A percentile compares a stretch with the other conserved stretches of the same genome.
Evolutionary conservation across 2,113 vertebrate genomes (phyloP).

Genomic region (Trichechus manatus): DNA sequence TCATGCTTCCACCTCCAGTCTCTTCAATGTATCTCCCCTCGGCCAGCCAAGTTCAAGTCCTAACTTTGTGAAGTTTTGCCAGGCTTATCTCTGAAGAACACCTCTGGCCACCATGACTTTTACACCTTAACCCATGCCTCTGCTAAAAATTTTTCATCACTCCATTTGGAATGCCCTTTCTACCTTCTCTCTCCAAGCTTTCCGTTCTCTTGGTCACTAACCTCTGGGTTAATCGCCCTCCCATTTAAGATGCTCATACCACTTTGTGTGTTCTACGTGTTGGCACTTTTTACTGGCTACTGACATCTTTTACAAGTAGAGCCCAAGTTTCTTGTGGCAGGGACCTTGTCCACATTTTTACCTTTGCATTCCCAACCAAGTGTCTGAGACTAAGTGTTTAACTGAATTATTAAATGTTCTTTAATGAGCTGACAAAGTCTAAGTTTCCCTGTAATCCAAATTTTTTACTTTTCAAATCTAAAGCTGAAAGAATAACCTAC

Average conservation of each 20-base stretch:
- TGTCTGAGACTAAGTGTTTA: not conserved
- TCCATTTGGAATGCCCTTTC: not conserved
- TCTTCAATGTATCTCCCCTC: not conserved
- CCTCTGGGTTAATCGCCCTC: not conserved
- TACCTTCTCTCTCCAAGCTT: not conserved
- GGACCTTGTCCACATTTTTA: not conserved
- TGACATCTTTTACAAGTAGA: not conserved
- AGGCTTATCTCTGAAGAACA: not conserved
- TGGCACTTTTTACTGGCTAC: not conserved
- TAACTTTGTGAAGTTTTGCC: not conserved
- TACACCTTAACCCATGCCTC: not conserved
- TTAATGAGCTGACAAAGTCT: not conserved
- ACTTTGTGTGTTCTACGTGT: not conserved
- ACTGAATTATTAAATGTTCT: not conserved
- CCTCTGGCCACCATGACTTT: not conserved
- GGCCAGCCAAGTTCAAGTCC: not conserved
- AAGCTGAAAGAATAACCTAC: constrained; percentile 59
- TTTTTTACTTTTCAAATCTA: not conserved
- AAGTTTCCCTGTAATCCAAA: not conserved
- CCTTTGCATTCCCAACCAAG: not conserved
- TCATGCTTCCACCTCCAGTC: not conserved
- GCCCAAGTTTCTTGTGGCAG: not conserved
- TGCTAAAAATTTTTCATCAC: not conserved
- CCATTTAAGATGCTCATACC: not conserved
- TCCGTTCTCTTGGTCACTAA: not conserved